Evolutionary conservation across 2,888 invertebrate genomes (phyloP), one percentile per base, ranked within the genome.

Genomic region (Idaea aversata): DNA sequence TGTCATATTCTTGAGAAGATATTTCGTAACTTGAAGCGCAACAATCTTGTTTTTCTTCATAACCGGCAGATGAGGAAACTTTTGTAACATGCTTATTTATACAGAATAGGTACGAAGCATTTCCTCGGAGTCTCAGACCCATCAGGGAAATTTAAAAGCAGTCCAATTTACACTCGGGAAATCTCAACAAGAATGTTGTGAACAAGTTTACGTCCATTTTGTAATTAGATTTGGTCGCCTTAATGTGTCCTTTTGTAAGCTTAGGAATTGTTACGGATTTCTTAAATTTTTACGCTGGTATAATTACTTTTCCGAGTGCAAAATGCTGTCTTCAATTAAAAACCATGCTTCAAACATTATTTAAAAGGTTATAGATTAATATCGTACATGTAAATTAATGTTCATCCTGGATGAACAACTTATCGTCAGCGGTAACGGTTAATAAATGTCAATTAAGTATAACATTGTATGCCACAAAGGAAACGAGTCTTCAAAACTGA

Each of bases 151-250:
- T 83, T 86, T 77, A 75, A 79, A 82, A 78, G 73, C 76, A 76
- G 74, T 78, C 78, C 78, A 79, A 82, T 80, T 80, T 78, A 72
- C 85, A 82, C 79, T 78, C 79, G 83, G 84, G 82, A 83, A 84
- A 82, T 82, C 78, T 67, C 69, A 34, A 38, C 70, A 72, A 71
- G 71, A 74, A 71, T 70, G 69, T 69, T 68, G 65, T 63, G 63
- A 67, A 68, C 65, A 70, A 72, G 66, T 69, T 71, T 70, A 65
- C 67, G 67, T 61, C 70, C 66, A 68, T 71, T 69, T 72, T 67
- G 71, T 73, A 71, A 72, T 74, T 70, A 72, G 69, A 70, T 72
- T 70, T 71, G 67, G 68, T 63, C 65, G 65, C 67, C 65, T 65
- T 70, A 70, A 72, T 70, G 72, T 70, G 67, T 68, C 70, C 66